phyloP scores from a whole-genome alignment of 2,888 invertebrate species.

The Lepidocyrtoides sp. region DNA sequence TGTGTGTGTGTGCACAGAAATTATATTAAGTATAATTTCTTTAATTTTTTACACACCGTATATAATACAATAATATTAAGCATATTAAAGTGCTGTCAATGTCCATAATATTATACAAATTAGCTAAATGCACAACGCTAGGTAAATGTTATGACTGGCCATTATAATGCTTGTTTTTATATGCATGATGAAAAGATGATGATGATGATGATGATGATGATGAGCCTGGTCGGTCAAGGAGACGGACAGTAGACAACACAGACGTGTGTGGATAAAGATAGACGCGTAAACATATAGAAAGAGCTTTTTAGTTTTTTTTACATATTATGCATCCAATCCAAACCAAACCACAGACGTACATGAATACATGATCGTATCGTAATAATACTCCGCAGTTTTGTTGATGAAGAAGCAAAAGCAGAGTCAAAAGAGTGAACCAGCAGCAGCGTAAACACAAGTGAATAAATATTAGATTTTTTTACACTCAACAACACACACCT shows the following conservation, averaged over 20 bases:
- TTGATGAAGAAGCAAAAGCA: background rate
- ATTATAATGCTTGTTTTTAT: slow-evolving; percentile 44
- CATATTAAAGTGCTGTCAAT: background rate
- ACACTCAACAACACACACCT: slow-evolving; percentile 8
- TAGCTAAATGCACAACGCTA: background rate
- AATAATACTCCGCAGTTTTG: background rate
- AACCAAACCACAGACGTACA: background rate
- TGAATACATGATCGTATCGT: background rate
- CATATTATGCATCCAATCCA: too few species aligned
- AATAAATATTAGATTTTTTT: background rate
- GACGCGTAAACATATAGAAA: slow-evolving; percentile 32
- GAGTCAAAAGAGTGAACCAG: too few species aligned
- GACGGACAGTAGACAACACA: slow-evolving; percentile 28
- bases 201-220: slow-evolving; percentile 53
- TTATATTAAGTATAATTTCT: background rate
- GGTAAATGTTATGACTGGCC: slow-evolving; percentile 50
- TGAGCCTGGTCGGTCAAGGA: slow-evolving; percentile 59
- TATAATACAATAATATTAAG: background rate
- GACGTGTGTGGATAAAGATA: slow-evolving; percentile 46
- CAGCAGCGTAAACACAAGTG: background rate
- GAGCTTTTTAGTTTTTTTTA: background rate
- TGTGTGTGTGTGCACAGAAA: background rate
- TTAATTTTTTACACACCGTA: background rate
- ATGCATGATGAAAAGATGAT: background rate
- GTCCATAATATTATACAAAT: slow-evolving; percentile 34